Base-by-base conservation (phyloP, 2,888 invertebrate species). In the Ornithoptera priamus region DNA sequence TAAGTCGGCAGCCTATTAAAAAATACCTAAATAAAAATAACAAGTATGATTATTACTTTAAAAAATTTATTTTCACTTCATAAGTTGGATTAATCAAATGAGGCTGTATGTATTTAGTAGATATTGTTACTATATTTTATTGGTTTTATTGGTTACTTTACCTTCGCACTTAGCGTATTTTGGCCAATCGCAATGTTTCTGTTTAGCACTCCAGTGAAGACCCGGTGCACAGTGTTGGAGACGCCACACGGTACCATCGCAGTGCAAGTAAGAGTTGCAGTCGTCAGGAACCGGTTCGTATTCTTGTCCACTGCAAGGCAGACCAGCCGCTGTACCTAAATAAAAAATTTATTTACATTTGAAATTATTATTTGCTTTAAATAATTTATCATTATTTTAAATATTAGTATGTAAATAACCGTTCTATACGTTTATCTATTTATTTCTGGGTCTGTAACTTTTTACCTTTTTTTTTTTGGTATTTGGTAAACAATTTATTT, bases 121-220 rank as follows among this genome's bases (percentile, higher is more conserved):
- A 18, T 50, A 50, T 50, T 17, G 15, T 15, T 50, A 17, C 15
- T 50, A 50, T 50, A 4, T 50, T 50, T 50, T 42, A 10, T 22
- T 22, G 17, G 4, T 50, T 4, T 2, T 53, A n/a, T 53, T 53
- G 2, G 18, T 46, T 12, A 53, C 68, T 67, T 76, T 72, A 90
- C 90, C 80, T 75, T 87, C 87, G 78, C 97, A 97, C 75, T 95
- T 94, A 0, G 96, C 96, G 60, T 93, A 92, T 66, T 92, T 92
- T 2, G 97, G 97, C 97, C 97, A 97, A 83, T 97, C 97, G 80
- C 97, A 97, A 68, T 95, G 93, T 65, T 94, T 93, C 67, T 93
- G 91, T 0, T 86, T 81, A 39, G 91, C 88, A 81, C 96, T 97
- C 97, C 97, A 97, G 82, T 97, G 97, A n/a, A 97, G 85, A 12